Evolutionary conservation across 2,797 vertebrate genomes (phyloP), one percentile per base, ranked within the genome.

Genomic region (Sebastes diaconus): DNA sequence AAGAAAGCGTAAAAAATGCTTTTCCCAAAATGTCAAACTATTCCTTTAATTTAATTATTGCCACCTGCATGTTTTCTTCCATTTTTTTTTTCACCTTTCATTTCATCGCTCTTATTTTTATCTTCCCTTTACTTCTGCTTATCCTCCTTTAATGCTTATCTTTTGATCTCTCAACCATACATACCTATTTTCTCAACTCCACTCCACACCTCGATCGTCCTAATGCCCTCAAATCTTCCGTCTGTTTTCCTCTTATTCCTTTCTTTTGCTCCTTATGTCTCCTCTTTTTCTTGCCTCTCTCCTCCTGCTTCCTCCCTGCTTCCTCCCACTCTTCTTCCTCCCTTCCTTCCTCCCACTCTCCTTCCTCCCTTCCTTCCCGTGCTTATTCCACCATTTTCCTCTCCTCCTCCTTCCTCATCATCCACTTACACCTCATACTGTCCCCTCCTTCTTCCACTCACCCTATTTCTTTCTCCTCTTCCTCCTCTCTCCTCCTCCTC

Each of bases 1-100:
- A 54, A 30, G 5, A 54, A n/a, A 39, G 4, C 1, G 0, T 4
- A 42, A 10, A 4, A 22, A 34, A 5, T 0, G 0, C 12, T 3
- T 60, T 68, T 68, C 16, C 66, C 8, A 67, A 79, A 72, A 27
- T 67, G 18, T 24, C 3, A 3, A 73, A 58, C 50, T 72, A 1
- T 22, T 79, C 29, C 46, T 67, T 52, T 46, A 12, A 50, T 22
- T 30, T 16, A 32, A 67, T 9, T 2, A 22, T 29, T 9, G 7
- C 14, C 24, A 5, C 14, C 16, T 82, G 32, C 79, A 79, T 74
- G 30, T 78, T 61, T 58, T 61, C 13, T 34, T 75, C 3, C 3
- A 14, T 12, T 42, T 57, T 0, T 25, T 63, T 27, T 66, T 14
- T 36, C 18, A 18, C 2, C 6, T 71, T 76, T 25, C 11, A 0